A percentile compares a stretch with the other conserved stretches of the same genome.
These are phyloP conservation scores for Holacanthella duospinosa DNA, from an alignment of 2,888 invertebrate species.

Conservation along the genomic window DNA sequence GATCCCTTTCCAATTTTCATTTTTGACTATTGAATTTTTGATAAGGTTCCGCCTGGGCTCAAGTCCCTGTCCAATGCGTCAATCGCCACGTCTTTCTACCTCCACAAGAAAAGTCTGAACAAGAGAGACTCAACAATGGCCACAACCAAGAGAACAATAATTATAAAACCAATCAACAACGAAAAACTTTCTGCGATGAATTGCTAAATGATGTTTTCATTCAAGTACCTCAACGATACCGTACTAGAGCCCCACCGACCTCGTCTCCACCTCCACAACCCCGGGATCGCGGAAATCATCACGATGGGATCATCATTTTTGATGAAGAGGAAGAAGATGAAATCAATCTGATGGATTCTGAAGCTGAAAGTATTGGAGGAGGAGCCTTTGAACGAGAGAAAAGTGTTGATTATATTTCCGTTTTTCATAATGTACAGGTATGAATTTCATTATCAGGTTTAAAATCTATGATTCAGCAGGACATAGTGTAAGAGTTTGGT, in stretches of 20 bases:
- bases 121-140: neutral
- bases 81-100: slow-evolving; percentile 8
- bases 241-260: neutral
- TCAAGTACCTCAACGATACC: slow-evolving; percentile 14
- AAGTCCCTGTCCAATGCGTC: slow-evolving; percentile 12
- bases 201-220: slow-evolving; percentile 24
- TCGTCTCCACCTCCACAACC: neutral
- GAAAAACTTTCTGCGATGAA: slow-evolving; percentile 25
- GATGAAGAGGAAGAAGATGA: slow-evolving; percentile 28
- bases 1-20: neutral
- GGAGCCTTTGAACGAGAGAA: slow-evolving; percentile 24
- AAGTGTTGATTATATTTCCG: slow-evolving; percentile 36
- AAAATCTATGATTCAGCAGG: too few species aligned
- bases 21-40: neutral
- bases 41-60: slow-evolving; percentile 3
- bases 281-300: too few species aligned
- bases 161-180: neutral
- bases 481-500: too few species aligned
- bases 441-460: neutral
- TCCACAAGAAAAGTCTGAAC: too few species aligned
- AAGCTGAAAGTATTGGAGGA: neutral
- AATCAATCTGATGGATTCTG: neutral
- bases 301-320: slow-evolving; percentile 34
- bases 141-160: neutral
- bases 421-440: slow-evolving; percentile 34